Base-by-base conservation (phyloP, 2,797 vertebrate genomes). In the Sphaeramia orbicularis region DNA sequence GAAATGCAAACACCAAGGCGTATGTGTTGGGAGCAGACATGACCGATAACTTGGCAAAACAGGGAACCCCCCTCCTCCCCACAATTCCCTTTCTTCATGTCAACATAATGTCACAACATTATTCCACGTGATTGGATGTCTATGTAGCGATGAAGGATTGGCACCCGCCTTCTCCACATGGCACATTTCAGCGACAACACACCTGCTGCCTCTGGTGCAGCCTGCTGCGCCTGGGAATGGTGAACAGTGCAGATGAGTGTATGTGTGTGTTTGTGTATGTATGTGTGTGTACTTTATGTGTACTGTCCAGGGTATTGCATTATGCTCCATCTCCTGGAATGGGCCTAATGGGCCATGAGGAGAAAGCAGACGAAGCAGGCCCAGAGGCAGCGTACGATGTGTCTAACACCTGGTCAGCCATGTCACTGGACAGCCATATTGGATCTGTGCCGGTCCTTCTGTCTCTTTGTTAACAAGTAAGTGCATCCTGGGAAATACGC, bases 401-500 rank as follows among this genome's bases (percentile, higher is more conserved):
- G 86, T 86, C 83, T 83, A 89, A 91, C 91, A 91, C 87, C 89
- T 90, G 89, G 78, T 90, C 85, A 76, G 80, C 76, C 86, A 80
- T 86, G 85, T 82, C 78, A 78, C 83, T 37, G 10, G 57, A 63
- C 18, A 57, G 78, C 78, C 81, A 84, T 84, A 50, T 49, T 88
- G 87, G 81, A 84, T 67, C 49, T 14, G 58, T 57, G 81, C 74
- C 58, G 55, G 50, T 69, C 76, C 53, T 48, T 80, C 76, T 81
- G 76, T 78, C 66, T 79, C 65, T 84, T 84, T 84, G 81, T 81
- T 84, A 74, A 78, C 56, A 18, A 45, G 50, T 69, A 54, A 76
- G 56, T 47, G 50, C 51, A 71, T 62, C 35, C 45, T 51, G 35
- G 56, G 72, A 56, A 51, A 2, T 0, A 49, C 16, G 47, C 4